Base-by-base conservation (phyloP, 2,113 vertebrate species). In the Vanacampus margaritifer region DNA sequence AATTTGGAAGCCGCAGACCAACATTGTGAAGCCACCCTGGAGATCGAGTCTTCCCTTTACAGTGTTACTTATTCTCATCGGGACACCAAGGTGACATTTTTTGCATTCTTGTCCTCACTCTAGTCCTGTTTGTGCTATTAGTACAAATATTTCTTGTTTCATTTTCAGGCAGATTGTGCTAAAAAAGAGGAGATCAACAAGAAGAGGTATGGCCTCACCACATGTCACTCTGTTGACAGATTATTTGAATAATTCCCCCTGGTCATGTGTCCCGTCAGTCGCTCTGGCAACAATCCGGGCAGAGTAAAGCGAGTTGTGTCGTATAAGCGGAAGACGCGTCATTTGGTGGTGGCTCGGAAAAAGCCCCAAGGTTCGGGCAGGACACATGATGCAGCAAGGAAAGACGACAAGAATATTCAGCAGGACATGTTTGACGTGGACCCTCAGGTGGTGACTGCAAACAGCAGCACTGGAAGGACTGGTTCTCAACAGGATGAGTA, bases 361-460 rank as follows among this genome's bases (percentile, higher is more conserved):
- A 92, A 86, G 72, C 84, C 82, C 64, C 62, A 51, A 0, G 65
- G 60, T 21, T 43, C 65, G 0, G 81, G 74, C 13, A 84, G 91
- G 89, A 89, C 69, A 72, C 85, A 88, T 85, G 93, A 94, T 85
- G 93, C 94, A 88, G 90, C 94, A 87, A 95, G 94, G 93, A 96
- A 95, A 81, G 94, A 97, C 88, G 95, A 95, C 73, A 91, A 95
- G 91, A 92, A 91, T 74, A 71, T 91, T 61, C 67, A 73, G 70
- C 89, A 92, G 73, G 91, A 92, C 75, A 92, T 92, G 77, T 87
- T 93, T 67, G 86, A 74, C 58, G 84, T 74, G 14, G 91, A 93
- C 46, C 83, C 84, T 62, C 91, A 85, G 77, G 92, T 91, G 46
- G 90, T 90, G 41, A 84, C 93, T 68, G 56, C 90, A 75, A 91